phyloP scores from a whole-genome alignment of 2,888 invertebrate genomes.

The Melanostoma scalare region DNA sequence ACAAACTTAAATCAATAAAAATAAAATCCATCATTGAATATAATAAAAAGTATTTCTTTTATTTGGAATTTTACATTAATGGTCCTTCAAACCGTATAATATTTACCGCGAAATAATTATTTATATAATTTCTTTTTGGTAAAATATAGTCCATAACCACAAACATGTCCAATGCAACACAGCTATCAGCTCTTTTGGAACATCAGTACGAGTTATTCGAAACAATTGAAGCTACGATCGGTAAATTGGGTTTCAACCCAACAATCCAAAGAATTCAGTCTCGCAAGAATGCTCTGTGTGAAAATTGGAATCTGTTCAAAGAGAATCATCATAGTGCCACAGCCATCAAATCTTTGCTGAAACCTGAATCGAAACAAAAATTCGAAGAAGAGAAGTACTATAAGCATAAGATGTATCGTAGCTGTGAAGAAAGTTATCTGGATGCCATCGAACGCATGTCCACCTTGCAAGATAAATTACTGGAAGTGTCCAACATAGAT shows the following conservation, averaged over 20 bases:
- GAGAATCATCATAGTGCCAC: slow-evolving; percentile 4
- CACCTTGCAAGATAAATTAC: not conserved
- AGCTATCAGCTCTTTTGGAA: too few species aligned
- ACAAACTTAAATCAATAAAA: too few species aligned
- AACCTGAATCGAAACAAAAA: not conserved
- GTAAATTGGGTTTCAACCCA: not conserved
- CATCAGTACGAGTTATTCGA: too few species aligned
- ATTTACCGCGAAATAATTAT: too few species aligned
- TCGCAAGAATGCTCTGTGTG: slow-evolving; percentile 1
- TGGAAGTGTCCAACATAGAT: not conserved
- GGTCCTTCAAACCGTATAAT: too few species aligned
- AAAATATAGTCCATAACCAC: too few species aligned
- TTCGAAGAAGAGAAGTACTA: slow-evolving; percentile 13
- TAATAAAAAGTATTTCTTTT: too few species aligned
- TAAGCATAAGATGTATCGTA: not conserved
- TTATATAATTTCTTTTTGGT: too few species aligned
- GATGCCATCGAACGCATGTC: not conserved
- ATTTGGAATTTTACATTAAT: too few species aligned
- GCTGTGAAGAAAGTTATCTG: slow-evolving; percentile 1
- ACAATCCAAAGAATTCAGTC: not conserved
- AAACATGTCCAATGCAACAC: too few species aligned
- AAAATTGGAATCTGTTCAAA: slow-evolving; percentile 10
- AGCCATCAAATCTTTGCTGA: slow-evolving; percentile 1
- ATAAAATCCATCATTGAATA: too few species aligned
- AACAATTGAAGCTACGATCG: too few species aligned